phyloP scores from a whole-genome alignment of 2,797 vertebrate species.

The Myripristis jacobus region DNA sequence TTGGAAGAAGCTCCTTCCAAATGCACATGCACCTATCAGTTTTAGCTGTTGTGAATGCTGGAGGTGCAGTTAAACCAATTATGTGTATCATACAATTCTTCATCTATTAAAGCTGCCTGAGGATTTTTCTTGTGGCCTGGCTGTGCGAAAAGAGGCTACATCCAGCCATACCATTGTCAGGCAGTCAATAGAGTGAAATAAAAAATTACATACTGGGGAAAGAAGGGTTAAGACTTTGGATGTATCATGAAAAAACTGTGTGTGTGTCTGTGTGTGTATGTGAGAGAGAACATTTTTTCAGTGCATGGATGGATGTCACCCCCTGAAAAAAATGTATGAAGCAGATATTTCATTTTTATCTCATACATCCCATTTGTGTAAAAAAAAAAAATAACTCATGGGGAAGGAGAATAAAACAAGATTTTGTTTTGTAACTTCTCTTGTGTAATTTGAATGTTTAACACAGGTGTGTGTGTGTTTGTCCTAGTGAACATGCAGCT shows the following conservation, averaged over 20 bases:
- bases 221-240: constrained; percentile 8
- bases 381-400: too few species aligned
- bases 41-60: constrained; percentile 22
- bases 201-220: constrained; percentile 11
- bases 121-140: not conserved
- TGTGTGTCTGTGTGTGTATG: constrained; percentile 7
- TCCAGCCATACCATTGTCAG: not conserved
- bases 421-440: constrained; percentile 67
- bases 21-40: constrained; percentile 3
- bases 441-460: constrained; percentile 23
- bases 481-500: constrained; percentile 4
- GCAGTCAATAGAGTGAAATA: not conserved
- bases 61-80: constrained; percentile 6
- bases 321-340: constrained; percentile 29
- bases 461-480: constrained; percentile 10
- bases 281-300: constrained; percentile 26
- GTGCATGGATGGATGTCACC: constrained; percentile 48
- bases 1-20: not conserved
- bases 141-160: too few species aligned
- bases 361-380: not conserved
- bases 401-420: constrained; percentile 72
- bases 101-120: not conserved
- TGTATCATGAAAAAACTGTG: constrained; percentile 21
- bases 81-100: not conserved
- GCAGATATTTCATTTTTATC: constrained; percentile 37